phyloP scores from a whole-genome alignment of 2,888 invertebrate genomes.

The Hartigia nigra region DNA sequence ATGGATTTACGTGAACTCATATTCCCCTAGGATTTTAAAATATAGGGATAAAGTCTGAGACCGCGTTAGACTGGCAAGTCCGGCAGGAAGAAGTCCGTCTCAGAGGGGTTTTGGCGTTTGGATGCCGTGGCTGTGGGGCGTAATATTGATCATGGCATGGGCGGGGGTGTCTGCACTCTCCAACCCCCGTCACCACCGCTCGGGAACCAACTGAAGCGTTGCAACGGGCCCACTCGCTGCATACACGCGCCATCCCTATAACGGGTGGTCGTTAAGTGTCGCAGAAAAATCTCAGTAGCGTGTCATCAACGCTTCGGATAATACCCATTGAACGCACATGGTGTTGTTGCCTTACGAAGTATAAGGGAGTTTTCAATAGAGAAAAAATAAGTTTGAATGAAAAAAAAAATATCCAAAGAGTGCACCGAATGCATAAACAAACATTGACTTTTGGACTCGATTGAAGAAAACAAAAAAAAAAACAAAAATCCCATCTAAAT shows the following conservation, averaged over 20 bases:
- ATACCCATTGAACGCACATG: background rate
- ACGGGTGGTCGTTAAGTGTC: constrained; percentile 12
- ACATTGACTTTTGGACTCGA: background rate
- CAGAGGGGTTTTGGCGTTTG: constrained; percentile 55
- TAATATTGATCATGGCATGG: constrained; percentile 64
- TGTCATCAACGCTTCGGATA: background rate
- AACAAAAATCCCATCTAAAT: background rate
- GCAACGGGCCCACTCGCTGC: constrained; percentile 40
- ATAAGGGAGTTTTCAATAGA: background rate
- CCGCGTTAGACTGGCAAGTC: constrained; percentile 30
- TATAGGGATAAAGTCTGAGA: constrained; percentile 16
- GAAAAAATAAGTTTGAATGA: background rate
- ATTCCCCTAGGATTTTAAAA: background rate
- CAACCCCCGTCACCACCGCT: constrained; percentile 32
- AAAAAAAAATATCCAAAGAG: background rate
- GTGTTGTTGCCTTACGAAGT: background rate
- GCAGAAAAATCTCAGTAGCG: constrained; percentile 1
- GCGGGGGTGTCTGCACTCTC: constrained; percentile 61
- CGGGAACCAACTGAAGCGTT: constrained; percentile 51
- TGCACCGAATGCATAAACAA: background rate
- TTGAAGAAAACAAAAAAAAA: background rate
- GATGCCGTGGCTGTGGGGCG: constrained; percentile 61
- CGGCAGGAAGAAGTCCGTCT: constrained; percentile 60
- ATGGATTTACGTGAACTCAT: background rate
- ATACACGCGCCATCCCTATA: constrained; percentile 3